Percentiles rank a stretch among this genome's conserved stretches.
phyloP scores from a whole-genome alignment of 2,113 vertebrate species.

The Oostethus manadensis region DNA sequence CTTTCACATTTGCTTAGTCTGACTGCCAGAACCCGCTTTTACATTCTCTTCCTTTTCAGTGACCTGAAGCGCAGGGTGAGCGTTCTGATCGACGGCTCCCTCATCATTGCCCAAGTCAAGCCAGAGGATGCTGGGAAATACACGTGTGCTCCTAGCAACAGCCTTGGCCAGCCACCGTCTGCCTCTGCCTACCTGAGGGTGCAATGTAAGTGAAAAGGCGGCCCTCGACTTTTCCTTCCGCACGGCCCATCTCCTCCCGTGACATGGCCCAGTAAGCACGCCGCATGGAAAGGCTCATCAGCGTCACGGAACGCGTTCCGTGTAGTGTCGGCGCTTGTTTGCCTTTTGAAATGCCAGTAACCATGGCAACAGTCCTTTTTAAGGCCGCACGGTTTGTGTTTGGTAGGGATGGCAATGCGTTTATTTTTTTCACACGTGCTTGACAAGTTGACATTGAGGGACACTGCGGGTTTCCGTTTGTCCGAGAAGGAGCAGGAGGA shows the following conservation, averaged over 20 bases:
- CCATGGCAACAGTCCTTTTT: not conserved
- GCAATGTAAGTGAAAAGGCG: constrained; percentile 83
- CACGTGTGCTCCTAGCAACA: constrained; percentile 96
- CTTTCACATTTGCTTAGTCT: not conserved
- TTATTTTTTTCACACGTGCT: not conserved
- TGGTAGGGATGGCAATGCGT: not conserved
- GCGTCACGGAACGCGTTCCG: too few relatives aligned
- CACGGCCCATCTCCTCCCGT: not conserved
- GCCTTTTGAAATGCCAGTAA: not conserved
- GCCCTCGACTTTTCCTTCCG: not conserved
- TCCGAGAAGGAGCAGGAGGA: too few relatives aligned
- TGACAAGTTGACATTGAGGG: too few relatives aligned
- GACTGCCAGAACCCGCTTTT: too few relatives aligned
- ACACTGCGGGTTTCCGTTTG: too few relatives aligned
- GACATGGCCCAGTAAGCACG: too few relatives aligned
- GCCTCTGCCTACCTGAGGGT: constrained; percentile 92
- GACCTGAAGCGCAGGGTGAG: constrained; percentile 94
- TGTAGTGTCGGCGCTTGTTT: not conserved
- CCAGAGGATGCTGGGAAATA: constrained; percentile 95
- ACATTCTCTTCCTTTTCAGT: constrained; percentile 52
- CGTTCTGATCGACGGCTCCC: constrained; percentile 91
- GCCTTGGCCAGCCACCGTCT: constrained; percentile 89
- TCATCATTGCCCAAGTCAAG: constrained; percentile 94
- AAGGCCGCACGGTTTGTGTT: not conserved
- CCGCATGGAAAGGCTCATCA: too few relatives aligned